Conservation (phyloP, 2,888 invertebrate species). For the Candidula unifasciata region DNA sequence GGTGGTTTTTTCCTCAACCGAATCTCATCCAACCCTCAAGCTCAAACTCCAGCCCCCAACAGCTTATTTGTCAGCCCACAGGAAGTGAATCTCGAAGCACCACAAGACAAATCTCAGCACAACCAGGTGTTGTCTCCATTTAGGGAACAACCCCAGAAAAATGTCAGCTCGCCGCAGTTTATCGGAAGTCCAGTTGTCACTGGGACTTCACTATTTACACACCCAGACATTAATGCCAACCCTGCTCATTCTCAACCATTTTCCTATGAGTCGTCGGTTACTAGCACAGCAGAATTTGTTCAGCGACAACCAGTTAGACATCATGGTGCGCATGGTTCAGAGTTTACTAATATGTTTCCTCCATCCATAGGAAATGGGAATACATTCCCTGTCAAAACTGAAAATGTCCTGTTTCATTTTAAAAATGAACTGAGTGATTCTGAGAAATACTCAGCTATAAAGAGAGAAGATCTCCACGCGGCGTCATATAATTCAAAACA, state of each 20-base stretch:
- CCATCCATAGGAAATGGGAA: not conserved
- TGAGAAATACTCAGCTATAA: not conserved
- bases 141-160: constrained; percentile 30
- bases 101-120: not conserved
- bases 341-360: not conserved
- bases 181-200: not conserved
- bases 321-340: not conserved
- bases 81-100: not conserved
- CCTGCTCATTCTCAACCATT: constrained; percentile 12
- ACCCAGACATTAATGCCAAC: not conserved
- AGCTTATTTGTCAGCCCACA: constrained; percentile 6
- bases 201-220: constrained; percentile 1
- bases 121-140: constrained; percentile 12
- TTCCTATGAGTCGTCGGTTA: constrained; percentile 2
- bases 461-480: not conserved
- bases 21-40: constrained; percentile 34
- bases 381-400: constrained; percentile 31
- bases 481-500: not conserved
- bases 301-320: not conserved
- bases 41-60: not conserved
- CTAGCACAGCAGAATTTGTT: not conserved
- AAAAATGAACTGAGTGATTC: not conserved
- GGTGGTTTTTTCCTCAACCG: constrained; percentile 42
- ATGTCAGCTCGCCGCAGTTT: not conserved
- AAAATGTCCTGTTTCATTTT: constrained; percentile 30